phyloP scores from a whole-genome alignment of 92 coral and sea anemone species.

The Epizoanthus rinbou region DNA sequence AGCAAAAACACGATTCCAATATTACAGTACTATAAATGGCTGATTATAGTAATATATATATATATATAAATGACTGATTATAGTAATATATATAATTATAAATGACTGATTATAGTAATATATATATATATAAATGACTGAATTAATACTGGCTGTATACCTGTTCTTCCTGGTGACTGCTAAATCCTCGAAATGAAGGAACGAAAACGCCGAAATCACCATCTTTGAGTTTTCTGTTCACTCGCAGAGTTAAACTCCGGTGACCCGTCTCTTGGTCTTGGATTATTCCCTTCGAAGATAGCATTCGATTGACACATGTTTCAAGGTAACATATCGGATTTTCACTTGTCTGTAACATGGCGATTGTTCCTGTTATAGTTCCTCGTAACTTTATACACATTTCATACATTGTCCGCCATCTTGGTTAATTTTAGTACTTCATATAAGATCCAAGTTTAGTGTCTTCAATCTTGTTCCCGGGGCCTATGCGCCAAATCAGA shows the following conservation, averaged over 20 bases:
- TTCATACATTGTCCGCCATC: constrained; percentile 10
- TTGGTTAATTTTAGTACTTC: neutral
- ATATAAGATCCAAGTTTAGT: too few species aligned
- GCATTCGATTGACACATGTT: neutral
- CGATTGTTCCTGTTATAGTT: neutral
- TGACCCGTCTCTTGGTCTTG: neutral
- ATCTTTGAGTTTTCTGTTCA: constrained; percentile 17
- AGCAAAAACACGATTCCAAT: too few species aligned
- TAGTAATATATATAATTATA: too few species aligned
- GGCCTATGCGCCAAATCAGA: too few species aligned
- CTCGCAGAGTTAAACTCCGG: neutral
- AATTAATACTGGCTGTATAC: neutral
- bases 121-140: neutral
- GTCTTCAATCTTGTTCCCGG: too few species aligned
- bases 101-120: neutral
- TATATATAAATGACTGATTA: too few species aligned
- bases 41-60: too few species aligned
- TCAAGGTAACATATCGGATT: constrained; percentile 4
- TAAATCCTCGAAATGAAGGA: constrained; percentile 7
- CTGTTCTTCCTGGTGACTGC: neutral
- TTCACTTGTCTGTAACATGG: neutral
- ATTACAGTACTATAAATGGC: too few species aligned
- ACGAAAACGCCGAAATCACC: constrained; percentile 9
- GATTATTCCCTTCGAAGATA: neutral
- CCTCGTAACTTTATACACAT: neutral